Percentiles rank a stretch among this genome's conserved stretches.
phyloP scores from a whole-genome alignment of 2,113 vertebrate species.

The Corythaixoides concolor region DNA sequence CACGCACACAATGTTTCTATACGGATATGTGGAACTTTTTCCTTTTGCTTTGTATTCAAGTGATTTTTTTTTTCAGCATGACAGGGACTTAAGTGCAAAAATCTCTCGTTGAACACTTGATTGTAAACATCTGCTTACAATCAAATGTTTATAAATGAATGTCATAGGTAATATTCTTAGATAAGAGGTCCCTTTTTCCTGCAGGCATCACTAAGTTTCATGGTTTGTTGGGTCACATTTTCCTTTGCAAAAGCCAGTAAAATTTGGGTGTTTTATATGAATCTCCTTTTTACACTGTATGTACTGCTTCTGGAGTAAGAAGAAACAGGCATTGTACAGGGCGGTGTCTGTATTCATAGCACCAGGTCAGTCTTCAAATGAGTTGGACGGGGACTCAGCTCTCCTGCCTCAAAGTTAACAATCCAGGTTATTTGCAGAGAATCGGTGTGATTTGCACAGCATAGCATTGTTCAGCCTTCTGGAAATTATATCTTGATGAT shows the following conservation, averaged over 20 bases:
- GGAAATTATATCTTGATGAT: no score
- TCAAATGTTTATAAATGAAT: background rate
- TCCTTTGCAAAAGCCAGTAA: background rate
- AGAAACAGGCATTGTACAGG: background rate
- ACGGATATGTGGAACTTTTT: fast-evolving
- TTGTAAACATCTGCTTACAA: background rate
- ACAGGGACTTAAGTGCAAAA: background rate
- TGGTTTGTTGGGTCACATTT: background rate
- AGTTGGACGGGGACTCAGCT: background rate
- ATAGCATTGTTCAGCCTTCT: no score
- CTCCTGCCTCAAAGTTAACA: background rate
- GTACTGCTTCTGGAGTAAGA: background rate
- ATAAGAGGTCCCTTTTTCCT: background rate
- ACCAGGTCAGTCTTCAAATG: background rate
- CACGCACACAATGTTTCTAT: fast-evolving
- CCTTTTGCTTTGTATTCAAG: background rate
- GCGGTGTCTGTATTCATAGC: background rate
- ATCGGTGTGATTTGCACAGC: background rate
- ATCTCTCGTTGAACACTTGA: background rate
- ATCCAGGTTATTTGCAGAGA: background rate
- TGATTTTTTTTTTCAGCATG: background rate
- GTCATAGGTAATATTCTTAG: background rate
- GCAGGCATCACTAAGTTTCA: background rate
- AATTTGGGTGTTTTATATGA: background rate
- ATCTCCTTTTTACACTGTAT: background rate